Conservation (phyloP, 2,113 vertebrate genomes). For the Neodon shergylaensis region DNA sequence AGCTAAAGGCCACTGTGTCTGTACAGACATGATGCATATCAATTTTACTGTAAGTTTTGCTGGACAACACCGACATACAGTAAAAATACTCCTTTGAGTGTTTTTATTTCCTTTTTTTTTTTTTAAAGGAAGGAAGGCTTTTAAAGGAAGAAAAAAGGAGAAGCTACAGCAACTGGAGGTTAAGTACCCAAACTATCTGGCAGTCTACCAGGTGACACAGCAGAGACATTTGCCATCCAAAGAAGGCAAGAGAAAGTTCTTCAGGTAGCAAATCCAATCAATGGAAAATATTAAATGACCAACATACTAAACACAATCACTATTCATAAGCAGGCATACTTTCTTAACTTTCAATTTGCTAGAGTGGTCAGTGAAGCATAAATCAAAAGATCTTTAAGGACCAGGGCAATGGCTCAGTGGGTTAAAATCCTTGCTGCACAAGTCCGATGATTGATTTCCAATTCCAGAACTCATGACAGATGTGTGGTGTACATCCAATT, state of each 20-base stretch:
- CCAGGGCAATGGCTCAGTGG: not conserved
- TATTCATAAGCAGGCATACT: not conserved
- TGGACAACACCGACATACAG: not conserved
- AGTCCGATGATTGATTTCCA: not conserved
- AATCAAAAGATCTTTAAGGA: not conserved
- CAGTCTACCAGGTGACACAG: rapidly evolving
- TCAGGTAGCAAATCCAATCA: not conserved
- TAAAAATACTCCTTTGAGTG: not conserved
- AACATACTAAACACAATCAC: not conserved
- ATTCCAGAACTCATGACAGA: not conserved
- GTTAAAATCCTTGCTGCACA: not conserved
- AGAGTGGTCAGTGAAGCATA: not conserved
- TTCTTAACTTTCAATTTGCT: not conserved
- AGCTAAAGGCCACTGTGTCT: rapidly evolving
- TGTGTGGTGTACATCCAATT: not conserved
- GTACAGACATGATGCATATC: rapidly evolving
- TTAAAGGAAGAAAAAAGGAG: not conserved
- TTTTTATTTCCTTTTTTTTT: not conserved
- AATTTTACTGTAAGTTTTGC: no score
- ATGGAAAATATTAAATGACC: not conserved
- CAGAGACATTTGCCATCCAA: not conserved
- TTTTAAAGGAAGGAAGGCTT: not conserved
- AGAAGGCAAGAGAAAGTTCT: not conserved
- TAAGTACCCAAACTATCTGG: rapidly evolving
- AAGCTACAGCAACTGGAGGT: no score